Percentiles rank a stretch among this genome's conserved stretches.
These are phyloP conservation scores for Euphonia xanthogaster DNA, from an alignment of 2,797 vertebrate genomes.

Conservation along the genomic window DNA sequence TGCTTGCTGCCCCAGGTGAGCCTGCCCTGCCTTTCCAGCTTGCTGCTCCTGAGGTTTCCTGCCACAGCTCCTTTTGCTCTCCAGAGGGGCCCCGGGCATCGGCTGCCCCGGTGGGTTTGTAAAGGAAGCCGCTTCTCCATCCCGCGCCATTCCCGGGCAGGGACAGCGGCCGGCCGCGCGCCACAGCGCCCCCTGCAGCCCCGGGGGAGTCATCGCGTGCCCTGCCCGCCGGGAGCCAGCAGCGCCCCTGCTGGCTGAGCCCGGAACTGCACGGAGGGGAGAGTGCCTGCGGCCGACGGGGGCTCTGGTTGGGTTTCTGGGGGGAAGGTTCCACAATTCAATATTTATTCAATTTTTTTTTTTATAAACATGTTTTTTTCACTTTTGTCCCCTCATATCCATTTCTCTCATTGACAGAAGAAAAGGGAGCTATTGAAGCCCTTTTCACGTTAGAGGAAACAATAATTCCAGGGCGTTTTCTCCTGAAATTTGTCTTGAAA, in stretches of 20 bases:
- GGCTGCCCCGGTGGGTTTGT: background rate
- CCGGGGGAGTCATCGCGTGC: fast-evolving
- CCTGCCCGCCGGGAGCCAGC: background rate
- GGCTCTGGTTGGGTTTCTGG: background rate
- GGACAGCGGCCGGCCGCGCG: fast-evolving
- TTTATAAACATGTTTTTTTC: background rate
- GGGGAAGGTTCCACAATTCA: background rate
- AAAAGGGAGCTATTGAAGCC: background rate
- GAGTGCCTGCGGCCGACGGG: fast-evolving
- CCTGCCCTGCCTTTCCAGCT: fast-evolving
- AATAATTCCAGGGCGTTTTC: fast-evolving
- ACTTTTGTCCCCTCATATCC: fast-evolving
- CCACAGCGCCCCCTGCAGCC: background rate
- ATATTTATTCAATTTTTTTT: background rate
- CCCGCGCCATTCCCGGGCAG: fast-evolving
- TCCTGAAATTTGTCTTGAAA: background rate
- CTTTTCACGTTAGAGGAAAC: background rate
- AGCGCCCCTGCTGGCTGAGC: background rate
- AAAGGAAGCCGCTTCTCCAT: background rate
- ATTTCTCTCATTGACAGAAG: background rate
- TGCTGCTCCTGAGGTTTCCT: background rate
- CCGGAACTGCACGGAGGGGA: fast-evolving
- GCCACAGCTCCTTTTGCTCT: background rate
- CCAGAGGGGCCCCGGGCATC: too few relatives aligned
- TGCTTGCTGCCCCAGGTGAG: background rate